Base-by-base conservation (phyloP, 2,888 invertebrate species). In the Hirtodrosophila cameraria region DNA sequence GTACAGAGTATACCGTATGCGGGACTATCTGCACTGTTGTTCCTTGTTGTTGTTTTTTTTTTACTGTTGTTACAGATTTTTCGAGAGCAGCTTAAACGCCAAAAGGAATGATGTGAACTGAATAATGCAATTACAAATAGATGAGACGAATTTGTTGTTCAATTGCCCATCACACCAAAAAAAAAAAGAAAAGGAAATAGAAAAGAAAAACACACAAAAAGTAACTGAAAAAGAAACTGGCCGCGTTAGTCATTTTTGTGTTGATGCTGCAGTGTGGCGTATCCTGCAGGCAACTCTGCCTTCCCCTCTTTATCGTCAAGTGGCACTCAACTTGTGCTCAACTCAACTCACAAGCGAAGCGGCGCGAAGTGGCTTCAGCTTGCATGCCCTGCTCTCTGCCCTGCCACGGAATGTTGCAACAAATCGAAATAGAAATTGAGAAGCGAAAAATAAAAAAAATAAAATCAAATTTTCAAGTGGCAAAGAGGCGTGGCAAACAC, bases 391-490 rank as follows among this genome's bases (percentile, higher is more conserved):
- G 8, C 2, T 15, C 28, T 16, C 9, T 36, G 12, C 18, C 11
- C 16, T 23, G 25, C 28, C 20, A 6, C 25, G 45, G 42, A 38
- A 55, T 72, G 73, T 77, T 77, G 83, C 83, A 82, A 79, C 86
- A 82, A 85, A 79, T 79, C 86, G 86, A 85, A 79, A 75, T 66
- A 79, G 83, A 70, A 86, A 74, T 78, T 78, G 74, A 27, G 33
- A 25, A n/a, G n/a, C n/a, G n/a, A 38, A 55, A 49, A 52, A 41
- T 33, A 35, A 25, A 2, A n/a, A 12, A 23, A 69, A 74, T 42
- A 66, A 79, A 86, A 79, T 82, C 86, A 75, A 82, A 79, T 82
- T 82, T n/a, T 86, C 80, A 79, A 85, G 83, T 78, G 83, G 65
- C 38, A 60, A 69, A 63, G 65, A 46, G 71, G 57, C 53, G 71